Evolutionary conservation across 2,888 invertebrate genomes (phyloP).

Genomic region (Chironomus riparius): DNA sequence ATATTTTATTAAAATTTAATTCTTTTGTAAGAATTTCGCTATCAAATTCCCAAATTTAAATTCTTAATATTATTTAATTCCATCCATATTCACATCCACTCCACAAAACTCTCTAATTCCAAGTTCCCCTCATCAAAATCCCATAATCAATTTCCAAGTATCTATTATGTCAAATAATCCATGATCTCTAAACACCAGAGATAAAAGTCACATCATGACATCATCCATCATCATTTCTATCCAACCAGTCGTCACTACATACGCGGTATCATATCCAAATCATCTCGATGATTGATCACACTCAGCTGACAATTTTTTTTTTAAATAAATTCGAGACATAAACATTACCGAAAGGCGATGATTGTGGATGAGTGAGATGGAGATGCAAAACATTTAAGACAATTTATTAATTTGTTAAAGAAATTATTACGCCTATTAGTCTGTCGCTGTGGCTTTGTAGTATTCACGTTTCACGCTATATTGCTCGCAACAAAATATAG

Average conservation of each 20-base stretch:
- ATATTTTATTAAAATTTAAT: no score
- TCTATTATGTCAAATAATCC: no score
- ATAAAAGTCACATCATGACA: not conserved
- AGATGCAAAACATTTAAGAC: not conserved
- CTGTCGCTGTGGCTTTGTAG: conserved; percentile 18
- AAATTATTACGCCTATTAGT: conserved; percentile 26
- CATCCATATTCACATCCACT: no score
- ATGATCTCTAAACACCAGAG: not conserved
- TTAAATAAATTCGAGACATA: conserved; percentile 8
- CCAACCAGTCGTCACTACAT: not conserved
- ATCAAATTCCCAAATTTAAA: no score
- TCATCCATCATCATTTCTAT: not conserved
- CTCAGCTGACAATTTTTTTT: conserved; percentile 11
- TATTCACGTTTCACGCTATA: conserved; percentile 2
- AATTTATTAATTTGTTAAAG: conserved; percentile 26
- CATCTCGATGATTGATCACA: conserved; percentile 18
- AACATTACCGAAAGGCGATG: not conserved
- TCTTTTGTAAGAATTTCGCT: no score
- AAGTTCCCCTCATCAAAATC: no score
- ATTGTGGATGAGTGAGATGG: not conserved
- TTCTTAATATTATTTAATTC: no score
- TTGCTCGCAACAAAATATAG: not conserved
- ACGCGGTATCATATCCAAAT: not conserved
- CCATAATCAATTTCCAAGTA: no score
- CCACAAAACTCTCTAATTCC: no score